Conservation (phyloP, 1,140 invertebrate species). For the Hyles vespertilio region DNA sequence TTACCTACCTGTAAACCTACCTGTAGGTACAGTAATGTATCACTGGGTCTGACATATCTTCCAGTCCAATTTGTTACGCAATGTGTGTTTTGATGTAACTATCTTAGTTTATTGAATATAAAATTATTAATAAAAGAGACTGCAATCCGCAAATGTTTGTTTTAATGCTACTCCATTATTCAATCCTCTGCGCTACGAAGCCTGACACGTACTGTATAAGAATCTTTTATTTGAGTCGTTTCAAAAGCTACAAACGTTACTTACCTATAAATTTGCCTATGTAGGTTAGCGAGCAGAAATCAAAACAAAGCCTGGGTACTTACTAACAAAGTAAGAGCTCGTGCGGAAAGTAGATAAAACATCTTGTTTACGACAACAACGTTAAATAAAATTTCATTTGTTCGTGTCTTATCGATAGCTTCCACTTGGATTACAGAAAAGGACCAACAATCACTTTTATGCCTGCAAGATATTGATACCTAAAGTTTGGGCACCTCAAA, state of each 20-base stretch:
- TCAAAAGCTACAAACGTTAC: too few relatives aligned
- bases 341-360: background rate
- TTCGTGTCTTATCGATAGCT: constrained; percentile 8
- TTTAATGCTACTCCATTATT: constrained; percentile 17
- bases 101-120: constrained; percentile 63
- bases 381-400: constrained; percentile 4
- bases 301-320: background rate
- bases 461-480: background rate
- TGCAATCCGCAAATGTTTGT: constrained; percentile 51
- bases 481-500: constrained; percentile 15
- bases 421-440: background rate
- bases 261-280: too few relatives aligned
- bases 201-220: too few relatives aligned
- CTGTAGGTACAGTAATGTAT: constrained; percentile 39
- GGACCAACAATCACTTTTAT: background rate
- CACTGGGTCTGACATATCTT: constrained; percentile 63
- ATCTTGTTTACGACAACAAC: constrained; percentile 1
- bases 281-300: too few relatives aligned
- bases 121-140: constrained; percentile 68
- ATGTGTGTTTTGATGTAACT: constrained; percentile 69
- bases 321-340: background rate
- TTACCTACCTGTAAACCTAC: constrained; percentile 30
- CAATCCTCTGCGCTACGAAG: too few relatives aligned
- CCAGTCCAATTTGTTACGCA: constrained; percentile 66
- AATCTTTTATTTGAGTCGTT: too few relatives aligned